A percentile compares a stretch with the other conserved stretches of the same genome.
phyloP scores from a whole-genome alignment of 2,113 vertebrate genomes.

The Plestiodon gilberti region DNA sequence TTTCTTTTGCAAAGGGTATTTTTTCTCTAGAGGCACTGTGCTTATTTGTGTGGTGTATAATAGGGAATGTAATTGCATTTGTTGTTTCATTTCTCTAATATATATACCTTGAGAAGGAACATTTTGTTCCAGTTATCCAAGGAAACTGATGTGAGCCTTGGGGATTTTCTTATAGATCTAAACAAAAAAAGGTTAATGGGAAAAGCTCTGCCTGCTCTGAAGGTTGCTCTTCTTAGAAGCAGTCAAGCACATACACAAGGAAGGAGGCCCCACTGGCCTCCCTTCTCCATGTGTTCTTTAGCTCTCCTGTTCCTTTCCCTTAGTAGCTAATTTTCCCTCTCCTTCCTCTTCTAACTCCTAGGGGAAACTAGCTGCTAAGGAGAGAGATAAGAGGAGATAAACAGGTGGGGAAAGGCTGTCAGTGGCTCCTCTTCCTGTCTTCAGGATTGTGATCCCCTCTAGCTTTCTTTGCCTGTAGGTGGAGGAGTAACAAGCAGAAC shows the following conservation, averaged over 20 bases:
- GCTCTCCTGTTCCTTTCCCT: neutral
- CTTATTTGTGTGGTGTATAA: neutral
- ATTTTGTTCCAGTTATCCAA: neutral
- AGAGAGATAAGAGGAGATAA: neutral
- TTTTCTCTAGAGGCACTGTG: neutral
- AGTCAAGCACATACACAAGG: neutral
- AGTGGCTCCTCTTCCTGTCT: neutral
- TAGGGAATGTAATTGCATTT: slow-evolving; percentile 1
- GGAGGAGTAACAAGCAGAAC: neutral
- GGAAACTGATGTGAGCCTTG: neutral
- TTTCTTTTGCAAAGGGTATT: neutral
- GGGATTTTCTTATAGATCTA: neutral
- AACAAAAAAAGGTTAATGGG: neutral
- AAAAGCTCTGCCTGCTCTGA: neutral
- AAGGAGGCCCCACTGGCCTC: neutral
- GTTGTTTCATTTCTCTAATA: neutral
- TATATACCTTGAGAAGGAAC: neutral
- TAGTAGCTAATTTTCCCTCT: neutral
- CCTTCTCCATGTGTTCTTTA: neutral
- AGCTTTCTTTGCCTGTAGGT: neutral
- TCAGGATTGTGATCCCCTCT: neutral
- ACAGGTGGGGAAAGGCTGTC: neutral
- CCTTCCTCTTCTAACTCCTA: neutral
- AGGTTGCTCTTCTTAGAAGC: neutral
- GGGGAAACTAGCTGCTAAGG: neutral